Base-by-base conservation (phyloP, 1,140 invertebrate species). In the Lasaia peninsularis region DNA sequence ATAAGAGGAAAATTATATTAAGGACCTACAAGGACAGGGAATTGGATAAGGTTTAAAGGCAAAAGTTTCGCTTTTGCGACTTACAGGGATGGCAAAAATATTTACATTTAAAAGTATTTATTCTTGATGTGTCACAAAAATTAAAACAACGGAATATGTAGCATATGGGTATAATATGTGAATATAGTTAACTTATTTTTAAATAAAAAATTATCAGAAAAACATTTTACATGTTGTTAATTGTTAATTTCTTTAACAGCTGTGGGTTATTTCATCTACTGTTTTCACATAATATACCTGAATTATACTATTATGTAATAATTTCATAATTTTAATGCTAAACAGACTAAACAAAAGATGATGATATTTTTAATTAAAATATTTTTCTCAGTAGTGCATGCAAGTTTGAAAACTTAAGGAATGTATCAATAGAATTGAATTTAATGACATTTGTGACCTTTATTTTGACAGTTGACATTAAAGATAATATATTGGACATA, bases 21-120 rank as follows among this genome's bases (percentile, higher is more conserved):
- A 48, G 18, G 11, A 21, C 18, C 18, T 48, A 58, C 56, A 65
- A 52, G 56, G 63, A 62, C 56, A 32, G 56, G 35, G 48, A 62
- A 62, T 62, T 49, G 55, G 50, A 49, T 57, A 52, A 57, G 35
- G 48, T 50, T 40, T 18, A 44, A 44, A 44, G 8, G 16, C 37
- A 18, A 44, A 44, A 16, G 5, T 20, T 8, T 5, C 18, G 37
- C 37, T 44, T 44, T 44, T 44, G 16, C 18, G 18, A 20, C 2
- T 10, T 44, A 44, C 40, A 20, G 40, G 16, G 40, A 44, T 18
- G 16, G 40, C 24, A 18, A 40, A 44, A 20, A 44, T 44, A 44
- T 20, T 16, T 20, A 20, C 2, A 11, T 20, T 44, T 44, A 18
- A 20, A 44, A 18, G 9, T 18, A 44, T 44, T 9, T 44, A 20